These are phyloP conservation scores for Drosophila pseudoobscura DNA, from an alignment of 1,140 invertebrate species.

Conservation along the genomic window DNA sequence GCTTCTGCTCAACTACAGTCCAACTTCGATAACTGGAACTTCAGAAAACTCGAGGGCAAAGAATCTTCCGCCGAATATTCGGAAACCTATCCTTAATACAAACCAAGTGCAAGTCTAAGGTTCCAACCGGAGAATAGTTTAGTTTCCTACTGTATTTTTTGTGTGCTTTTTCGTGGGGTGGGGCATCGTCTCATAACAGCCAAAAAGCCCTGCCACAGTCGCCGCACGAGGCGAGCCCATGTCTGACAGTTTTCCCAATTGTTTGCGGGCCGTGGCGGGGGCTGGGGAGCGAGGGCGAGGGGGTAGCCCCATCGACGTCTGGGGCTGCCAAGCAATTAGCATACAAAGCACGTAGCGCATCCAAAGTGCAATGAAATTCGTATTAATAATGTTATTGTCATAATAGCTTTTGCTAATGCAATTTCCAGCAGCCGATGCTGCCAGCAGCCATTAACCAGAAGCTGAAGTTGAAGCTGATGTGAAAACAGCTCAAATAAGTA, in stretches of 20 bases:
- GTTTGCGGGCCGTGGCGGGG: conserved; percentile 30
- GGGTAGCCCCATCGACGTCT: conserved; percentile 6
- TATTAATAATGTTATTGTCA: conserved; percentile 62
- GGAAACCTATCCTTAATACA: no score
- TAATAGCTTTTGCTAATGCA: conserved; percentile 36
- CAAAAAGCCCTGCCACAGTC: neutral
- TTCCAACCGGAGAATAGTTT: no score
- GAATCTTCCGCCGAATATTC: no score
- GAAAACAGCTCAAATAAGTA: no score
- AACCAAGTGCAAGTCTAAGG: no score
- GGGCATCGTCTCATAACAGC: neutral
- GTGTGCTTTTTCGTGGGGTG: conserved; percentile 11
- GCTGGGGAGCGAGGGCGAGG: conserved; percentile 12
- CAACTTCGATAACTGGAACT: no score
- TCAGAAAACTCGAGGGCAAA: no score
- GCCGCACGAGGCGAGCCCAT: conserved; percentile 27
- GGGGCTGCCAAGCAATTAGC: conserved; percentile 56
- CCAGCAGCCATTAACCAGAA: conserved; percentile 35
- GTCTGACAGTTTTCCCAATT: conserved; percentile 58
- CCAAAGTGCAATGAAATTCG: conserved; percentile 63
- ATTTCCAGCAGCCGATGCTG: conserved; percentile 32
- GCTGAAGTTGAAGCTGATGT: conserved; percentile 3
- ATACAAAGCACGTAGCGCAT: conserved; percentile 71
- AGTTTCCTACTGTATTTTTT: conserved; percentile 3
- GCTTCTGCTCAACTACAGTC: neutral